Evolutionary conservation across 2,797 vertebrate genomes (phyloP), one percentile per base, ranked within the genome.

Genomic region (Hozukius guyotensis): DNA sequence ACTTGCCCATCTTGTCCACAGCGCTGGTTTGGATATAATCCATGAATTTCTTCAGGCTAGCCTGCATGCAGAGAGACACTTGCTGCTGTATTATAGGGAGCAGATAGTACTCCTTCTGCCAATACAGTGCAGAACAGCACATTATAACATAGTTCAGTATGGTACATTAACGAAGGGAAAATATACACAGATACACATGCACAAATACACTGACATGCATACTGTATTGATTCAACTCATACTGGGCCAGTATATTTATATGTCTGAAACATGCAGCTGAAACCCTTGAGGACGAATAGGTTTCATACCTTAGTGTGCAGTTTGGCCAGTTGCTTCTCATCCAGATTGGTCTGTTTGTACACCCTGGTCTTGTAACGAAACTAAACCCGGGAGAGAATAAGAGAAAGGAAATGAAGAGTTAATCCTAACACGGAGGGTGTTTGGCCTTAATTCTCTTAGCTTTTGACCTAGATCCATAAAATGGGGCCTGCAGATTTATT

Each of bases 341-440:
- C 97, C 89, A 98, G 93, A 89, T 98, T 98, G 59, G 97, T 98
- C 94, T 98, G 97, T 72, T 98, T 98, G 94, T 98, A 98, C 74
- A 98, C 97, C 79, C 97, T 94, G 75, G 97, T 98, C 93, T 98
- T 98, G 89, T 98, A 98, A 53, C 97, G 97, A 86, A 98, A 98
- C 97, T 98, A 88, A 83, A 79, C 36, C 46, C 24, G 13, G 24
- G 38, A 78, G 42, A 88, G 31, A 75, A 76, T 72, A 65, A 69
- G 59, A 84, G 62, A 80, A 63, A 67, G 49, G 31, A 68, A 80
- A 77, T 5, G 2, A 84, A 72, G 67, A 76, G 81, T 90, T 90
- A 88, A 87, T 88, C 76, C 73, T 16, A 63, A 87, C 72, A 67
- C 71, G 61, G 52, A 90, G 69, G 46, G 65, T 70, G 55, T 88